phyloP scores from a whole-genome alignment of 1,140 invertebrate genomes.

The Bactericera cockerelli region DNA sequence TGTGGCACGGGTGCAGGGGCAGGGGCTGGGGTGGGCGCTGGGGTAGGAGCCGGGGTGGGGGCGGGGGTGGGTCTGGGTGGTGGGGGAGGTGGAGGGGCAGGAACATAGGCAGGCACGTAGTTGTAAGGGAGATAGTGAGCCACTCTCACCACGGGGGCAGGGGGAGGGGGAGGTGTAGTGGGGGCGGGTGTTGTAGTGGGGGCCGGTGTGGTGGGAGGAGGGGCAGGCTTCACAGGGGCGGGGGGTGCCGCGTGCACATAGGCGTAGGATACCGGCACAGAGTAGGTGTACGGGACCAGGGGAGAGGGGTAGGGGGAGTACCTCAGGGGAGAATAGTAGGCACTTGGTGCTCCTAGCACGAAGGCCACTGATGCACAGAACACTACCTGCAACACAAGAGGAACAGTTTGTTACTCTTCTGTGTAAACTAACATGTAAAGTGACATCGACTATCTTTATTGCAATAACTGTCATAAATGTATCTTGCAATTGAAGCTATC shows the following conservation, averaged over 20 bases:
- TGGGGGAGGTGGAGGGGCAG: not conserved
- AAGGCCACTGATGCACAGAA: constrained; percentile 12
- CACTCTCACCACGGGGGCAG: constrained; percentile 10
- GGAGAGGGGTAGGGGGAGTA: constrained; percentile 12
- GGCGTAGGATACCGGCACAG: constrained; percentile 4
- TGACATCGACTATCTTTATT: too few species aligned
- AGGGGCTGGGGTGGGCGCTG: constrained; percentile 18
- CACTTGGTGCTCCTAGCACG: constrained; percentile 10
- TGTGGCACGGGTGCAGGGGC: constrained; percentile 29
- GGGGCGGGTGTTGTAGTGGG: constrained; percentile 19
- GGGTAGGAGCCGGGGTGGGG: constrained; percentile 17
- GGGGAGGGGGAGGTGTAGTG: not conserved
- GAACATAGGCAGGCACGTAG: not conserved
- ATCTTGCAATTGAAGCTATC: too few species aligned
- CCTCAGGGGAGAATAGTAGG: constrained; percentile 9
- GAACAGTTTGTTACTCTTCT: too few species aligned
- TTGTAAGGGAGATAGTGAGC: not conserved
- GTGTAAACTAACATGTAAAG: too few species aligned
- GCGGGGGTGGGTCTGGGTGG: not conserved
- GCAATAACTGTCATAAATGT: too few species aligned
- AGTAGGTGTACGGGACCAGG: not conserved
- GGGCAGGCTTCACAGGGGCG: constrained; percentile 26
- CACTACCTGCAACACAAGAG: constrained; percentile 12
- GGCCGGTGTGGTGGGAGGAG: constrained; percentile 26
- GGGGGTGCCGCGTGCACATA: constrained; percentile 13